Conservation (phyloP, 1,140 invertebrate genomes). For the Mercenaria mercenaria region DNA sequence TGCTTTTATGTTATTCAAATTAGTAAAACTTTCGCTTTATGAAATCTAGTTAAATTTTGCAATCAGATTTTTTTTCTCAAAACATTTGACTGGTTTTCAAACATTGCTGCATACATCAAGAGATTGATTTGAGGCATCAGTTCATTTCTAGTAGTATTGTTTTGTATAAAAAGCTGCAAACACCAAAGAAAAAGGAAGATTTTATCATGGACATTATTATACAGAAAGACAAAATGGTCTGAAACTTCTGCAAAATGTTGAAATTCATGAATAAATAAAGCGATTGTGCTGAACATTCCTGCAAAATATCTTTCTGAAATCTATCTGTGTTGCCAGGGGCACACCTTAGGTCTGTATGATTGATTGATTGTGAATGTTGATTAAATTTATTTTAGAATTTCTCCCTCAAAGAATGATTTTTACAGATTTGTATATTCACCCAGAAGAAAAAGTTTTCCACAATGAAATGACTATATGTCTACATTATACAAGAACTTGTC, state of each 20-base stretch:
- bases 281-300: not conserved
- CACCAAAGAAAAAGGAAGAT: not conserved
- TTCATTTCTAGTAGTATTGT: too few species aligned
- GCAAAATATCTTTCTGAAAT: not conserved
- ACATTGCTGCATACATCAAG: too few species aligned
- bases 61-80: too few species aligned
- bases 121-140: too few species aligned
- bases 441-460: too few species aligned
- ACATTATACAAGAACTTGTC: too few species aligned
- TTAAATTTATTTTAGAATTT: constrained; percentile 25
- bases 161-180: too few species aligned
- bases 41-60: too few species aligned
- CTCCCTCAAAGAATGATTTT: not conserved
- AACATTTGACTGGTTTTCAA: too few species aligned
- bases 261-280: constrained; percentile 4
- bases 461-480: too few species aligned
- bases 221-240: not conserved
- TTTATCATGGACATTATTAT: not conserved
- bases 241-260: not conserved
- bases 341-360: constrained; percentile 32
- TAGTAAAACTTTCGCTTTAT: too few species aligned
- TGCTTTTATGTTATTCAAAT: too few species aligned
- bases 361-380: not conserved
- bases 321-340: not conserved
- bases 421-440: not conserved